These are phyloP conservation scores for Yponomeuta cagnagella DNA, from an alignment of 2,888 invertebrate species.

Conservation along the genomic window DNA sequence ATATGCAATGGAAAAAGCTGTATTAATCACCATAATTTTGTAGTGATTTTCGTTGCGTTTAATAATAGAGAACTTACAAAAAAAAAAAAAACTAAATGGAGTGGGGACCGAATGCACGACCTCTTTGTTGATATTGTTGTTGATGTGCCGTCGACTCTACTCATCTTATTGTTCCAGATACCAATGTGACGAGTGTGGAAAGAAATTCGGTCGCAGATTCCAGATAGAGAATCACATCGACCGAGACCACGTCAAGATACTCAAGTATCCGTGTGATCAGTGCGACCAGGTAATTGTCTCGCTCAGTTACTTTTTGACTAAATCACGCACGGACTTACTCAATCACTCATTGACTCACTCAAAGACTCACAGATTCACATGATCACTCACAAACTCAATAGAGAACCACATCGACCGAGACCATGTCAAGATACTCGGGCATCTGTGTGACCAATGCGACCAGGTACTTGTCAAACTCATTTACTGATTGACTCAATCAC, in stretches of 20 bases:
- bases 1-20: no score
- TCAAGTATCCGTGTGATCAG: not conserved
- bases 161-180: not conserved
- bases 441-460: not conserved
- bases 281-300: not conserved
- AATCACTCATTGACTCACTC: no score
- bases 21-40: no score
- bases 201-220: constrained; percentile 24
- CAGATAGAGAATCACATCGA: constrained; percentile 17
- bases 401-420: not conserved
- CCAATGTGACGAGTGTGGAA: constrained; percentile 31
- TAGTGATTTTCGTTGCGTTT: no score
- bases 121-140: no score
- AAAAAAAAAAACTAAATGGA: no score
- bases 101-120: not conserved
- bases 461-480: not conserved
- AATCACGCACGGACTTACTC: no score
- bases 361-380: no score
- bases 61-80: not conserved
- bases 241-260: constrained; percentile 1
- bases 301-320: not conserved
- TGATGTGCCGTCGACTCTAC: not conserved
- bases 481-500: not conserved
- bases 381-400: no score
- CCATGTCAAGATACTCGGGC: not conserved